Base-by-base conservation (phyloP, 64 coral and sea anemone species). In the Dendronephthya gigantea region DNA sequence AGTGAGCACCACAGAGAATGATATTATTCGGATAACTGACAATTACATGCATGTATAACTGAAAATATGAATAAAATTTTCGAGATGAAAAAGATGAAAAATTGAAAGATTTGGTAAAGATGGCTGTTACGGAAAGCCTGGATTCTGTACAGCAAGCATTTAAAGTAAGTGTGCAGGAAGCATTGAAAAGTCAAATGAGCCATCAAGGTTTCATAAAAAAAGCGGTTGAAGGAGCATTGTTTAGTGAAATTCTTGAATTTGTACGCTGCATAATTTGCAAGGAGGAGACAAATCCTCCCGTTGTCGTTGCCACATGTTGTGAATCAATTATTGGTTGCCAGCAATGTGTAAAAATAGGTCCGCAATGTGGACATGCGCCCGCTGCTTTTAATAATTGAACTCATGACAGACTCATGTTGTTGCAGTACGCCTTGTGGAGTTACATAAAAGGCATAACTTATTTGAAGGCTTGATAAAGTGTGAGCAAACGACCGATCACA, bases 291-390 rank as follows among this genome's bases (percentile, higher is more conserved):
- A 30, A 39, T 39, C 72, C 29, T 9, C 72, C 72, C 29, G 22
- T 79, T 35, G 22, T 79, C 22, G 36, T 79, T 11, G 36, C 72
- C 32, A 79, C 72, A 1, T 79, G 72, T 79, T 79, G 72, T 79
- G 72, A 79, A 19, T 79, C 72, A 34, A 33, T 79, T 79, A 79
- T 79, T 33, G 72, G 72, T 39, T 79, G 72, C 22, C 72, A 79
- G 14, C n/a, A 8, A 34, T 79, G 72, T 19, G 72, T 19, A 79
- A n/a, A n/a, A n/a, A n/a, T n/a, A n/a, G n/a, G n/a, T n/a, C n/a
- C n/a, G n/a, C n/a, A n/a, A n/a, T n/a, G n/a, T n/a, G n/a, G n/a
- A n/a, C n/a, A n/a, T n/a, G n/a, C n/a, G n/a, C n/a, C n/a, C n/a
- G n/a, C n/a, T n/a, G n/a, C n/a, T n/a, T n/a, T n/a, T n/a, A n/a